These are phyloP conservation scores for Pimephales promelas DNA, from an alignment of 2,113 vertebrate genomes.

Conservation along the genomic window DNA sequence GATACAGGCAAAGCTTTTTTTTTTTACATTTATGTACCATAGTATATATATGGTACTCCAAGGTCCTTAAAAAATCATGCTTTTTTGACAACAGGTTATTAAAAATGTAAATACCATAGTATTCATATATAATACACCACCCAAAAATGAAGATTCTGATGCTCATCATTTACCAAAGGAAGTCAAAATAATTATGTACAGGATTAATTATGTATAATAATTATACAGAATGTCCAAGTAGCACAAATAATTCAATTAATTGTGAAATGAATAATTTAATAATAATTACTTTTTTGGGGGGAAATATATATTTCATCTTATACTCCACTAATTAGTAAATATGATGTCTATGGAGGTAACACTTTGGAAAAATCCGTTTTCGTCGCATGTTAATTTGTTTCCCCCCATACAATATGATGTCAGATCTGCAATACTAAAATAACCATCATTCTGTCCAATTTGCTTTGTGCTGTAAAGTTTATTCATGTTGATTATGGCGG, in stretches of 20 bases:
- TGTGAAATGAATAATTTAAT: no score
- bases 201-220: no score
- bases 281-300: no score
- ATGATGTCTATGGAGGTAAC: background rate
- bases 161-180: no score
- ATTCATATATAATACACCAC: background rate
- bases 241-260: no score
- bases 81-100: background rate
- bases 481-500: slow-evolving; percentile 42
- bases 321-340: no score
- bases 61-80: no score
- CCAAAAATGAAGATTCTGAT: background rate
- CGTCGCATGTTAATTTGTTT: background rate
- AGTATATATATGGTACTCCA: background rate
- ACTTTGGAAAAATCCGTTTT: background rate
- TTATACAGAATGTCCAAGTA: no score
- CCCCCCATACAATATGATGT: background rate
- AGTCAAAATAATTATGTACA: no score
- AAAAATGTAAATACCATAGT: background rate
- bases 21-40: background rate
- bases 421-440: slow-evolving; percentile 7
- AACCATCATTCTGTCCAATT: slow-evolving; percentile 15
- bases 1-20: background rate
- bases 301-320: no score
- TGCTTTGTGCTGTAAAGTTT: slow-evolving; percentile 35